phyloP scores from a whole-genome alignment of 2,888 invertebrate genomes.

The Hirudinaria manillensis region DNA sequence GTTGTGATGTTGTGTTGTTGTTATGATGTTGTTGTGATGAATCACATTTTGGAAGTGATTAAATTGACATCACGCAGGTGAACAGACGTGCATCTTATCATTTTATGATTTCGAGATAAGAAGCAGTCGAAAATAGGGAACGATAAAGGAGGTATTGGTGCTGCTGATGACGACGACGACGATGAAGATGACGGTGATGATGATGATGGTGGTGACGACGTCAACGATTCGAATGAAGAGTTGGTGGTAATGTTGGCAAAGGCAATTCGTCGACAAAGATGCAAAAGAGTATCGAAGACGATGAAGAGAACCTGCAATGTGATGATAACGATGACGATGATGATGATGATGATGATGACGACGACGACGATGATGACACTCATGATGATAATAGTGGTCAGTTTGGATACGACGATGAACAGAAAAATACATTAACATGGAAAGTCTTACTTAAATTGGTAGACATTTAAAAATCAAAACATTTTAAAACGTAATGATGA shows the following conservation, averaged over 20 bases:
- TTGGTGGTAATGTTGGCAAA: conserved; percentile 17
- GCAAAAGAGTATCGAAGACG: not conserved
- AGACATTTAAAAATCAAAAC: too few species aligned
- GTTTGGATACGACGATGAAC: not conserved
- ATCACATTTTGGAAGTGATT: too few species aligned
- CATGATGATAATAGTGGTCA: conserved; percentile 24
- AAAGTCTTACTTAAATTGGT: too few species aligned
- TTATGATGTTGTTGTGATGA: too few species aligned
- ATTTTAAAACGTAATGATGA: not conserved
- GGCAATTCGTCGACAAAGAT: not conserved
- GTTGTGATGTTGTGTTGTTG: too few species aligned
- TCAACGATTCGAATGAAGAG: conserved; percentile 37
- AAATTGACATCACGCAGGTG: too few species aligned
- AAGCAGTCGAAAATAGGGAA: too few species aligned
- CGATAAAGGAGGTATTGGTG: too few species aligned
- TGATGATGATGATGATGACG: conserved; percentile 30
- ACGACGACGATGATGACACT: conserved; percentile 29
- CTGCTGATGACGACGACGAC: not conserved
- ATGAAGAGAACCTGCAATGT: not conserved
- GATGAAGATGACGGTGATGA: conserved; percentile 1
- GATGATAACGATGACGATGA: conserved; percentile 26
- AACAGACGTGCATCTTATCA: too few species aligned
- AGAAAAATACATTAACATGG: too few species aligned
- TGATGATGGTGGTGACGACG: conserved; percentile 42
- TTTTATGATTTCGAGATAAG: too few species aligned